Evolutionary conservation across 2,888 invertebrate species (phyloP), one percentile per base, ranked within the genome.

Genomic region (Muschampia plurimacula): DNA sequence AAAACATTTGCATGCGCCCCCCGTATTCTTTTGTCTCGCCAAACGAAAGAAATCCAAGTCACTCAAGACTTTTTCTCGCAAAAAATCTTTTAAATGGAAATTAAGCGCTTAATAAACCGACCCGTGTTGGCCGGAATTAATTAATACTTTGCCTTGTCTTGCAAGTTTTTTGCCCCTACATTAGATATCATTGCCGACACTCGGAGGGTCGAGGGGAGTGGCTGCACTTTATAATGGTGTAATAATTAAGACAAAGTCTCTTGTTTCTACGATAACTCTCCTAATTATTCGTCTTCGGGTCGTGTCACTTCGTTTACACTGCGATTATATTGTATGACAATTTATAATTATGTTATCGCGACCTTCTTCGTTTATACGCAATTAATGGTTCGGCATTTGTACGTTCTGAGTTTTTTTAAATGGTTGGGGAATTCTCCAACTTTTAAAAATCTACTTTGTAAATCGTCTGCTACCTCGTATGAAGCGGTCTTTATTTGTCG

Each of bases 221-320:
- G 77, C 79, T 76, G 80, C 79, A 86, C 84, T 89, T 89, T 88
- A 87, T 91, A 92, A 93, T 90, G 92, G 89, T 85, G 89, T 82
- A 85, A 92, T 92, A 92, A 93, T 93, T 92, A 93, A 93, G 91
- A 91, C 89, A 87, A 88, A 92, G 87, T 83, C 89, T 84, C 88
- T 90, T 89, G 88, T 90, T 90, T 87, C 78, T 79, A 76, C 83
- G 86, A 87, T 88, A 89, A 89, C 84, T 83, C 82, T 74, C 78
- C 89, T 92, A 92, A 92, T 92, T 91, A 90, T 92, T 91, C 89
- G 89, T 91, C 88, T 88, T 82, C 84, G 81, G 8, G 60, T 70
- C 44, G 59, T 64, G 41, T 60, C 60, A 52, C 63, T 44, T 60
- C 60, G 81, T 82, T 84, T 84, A 89, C 89, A 88, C 82, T 79